A percentile compares a stretch with the other conserved stretches of the same genome.
These are phyloP conservation scores for Tor tambroides DNA, from an alignment of 2,113 vertebrate species.

Conservation along the genomic window DNA sequence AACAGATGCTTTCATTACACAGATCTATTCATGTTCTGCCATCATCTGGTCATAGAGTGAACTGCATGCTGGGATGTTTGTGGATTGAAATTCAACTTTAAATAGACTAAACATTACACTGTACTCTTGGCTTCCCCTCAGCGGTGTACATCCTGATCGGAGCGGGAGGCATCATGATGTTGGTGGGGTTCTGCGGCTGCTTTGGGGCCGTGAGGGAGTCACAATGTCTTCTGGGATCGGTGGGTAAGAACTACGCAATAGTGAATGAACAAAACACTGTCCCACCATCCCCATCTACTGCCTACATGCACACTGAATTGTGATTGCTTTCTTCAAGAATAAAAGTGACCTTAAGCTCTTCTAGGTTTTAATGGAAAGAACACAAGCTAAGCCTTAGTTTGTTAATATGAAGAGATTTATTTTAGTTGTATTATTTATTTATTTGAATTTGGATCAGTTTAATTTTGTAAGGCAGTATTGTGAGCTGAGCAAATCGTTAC, in stretches of 20 bases:
- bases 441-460: no score
- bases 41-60: slow-evolving; percentile 57
- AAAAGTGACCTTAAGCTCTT: no score
- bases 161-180: slow-evolving; percentile 89
- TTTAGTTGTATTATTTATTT: no score
- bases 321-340: not conserved
- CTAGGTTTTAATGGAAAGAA: no score
- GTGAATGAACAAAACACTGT: slow-evolving; percentile 4
- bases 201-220: slow-evolving; percentile 94
- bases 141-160: slow-evolving; percentile 92
- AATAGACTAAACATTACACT: not conserved
- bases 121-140: slow-evolving; percentile 59
- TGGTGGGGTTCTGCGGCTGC: slow-evolving; percentile 94
- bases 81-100: no score
- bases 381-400: no score
- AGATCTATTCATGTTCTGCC: slow-evolving; percentile 54
- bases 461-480: no score
- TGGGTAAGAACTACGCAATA: slow-evolving; percentile 73
- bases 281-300: not conserved
- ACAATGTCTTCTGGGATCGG: slow-evolving; percentile 92
- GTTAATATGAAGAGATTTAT: no score
- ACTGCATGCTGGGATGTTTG: slow-evolving; percentile 41
- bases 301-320: not conserved
- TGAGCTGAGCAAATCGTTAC: no score
- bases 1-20: not conserved